Base-by-base conservation (phyloP, 2,113 vertebrate genomes). In the Solenodon paradoxus region DNA sequence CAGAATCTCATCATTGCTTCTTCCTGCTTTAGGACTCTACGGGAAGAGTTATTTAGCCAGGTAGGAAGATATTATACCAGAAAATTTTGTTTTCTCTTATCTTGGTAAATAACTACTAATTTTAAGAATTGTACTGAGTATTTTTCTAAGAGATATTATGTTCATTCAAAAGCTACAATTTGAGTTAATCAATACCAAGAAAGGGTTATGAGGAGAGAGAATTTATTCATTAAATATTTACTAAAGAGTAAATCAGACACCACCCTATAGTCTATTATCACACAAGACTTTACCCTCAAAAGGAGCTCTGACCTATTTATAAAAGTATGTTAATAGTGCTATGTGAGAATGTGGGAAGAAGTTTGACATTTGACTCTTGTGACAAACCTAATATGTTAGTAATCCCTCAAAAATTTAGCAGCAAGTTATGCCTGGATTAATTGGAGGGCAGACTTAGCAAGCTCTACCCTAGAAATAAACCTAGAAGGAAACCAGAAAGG, bases 281-380 rank as follows among this genome's bases (percentile, higher is more conserved):
- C 59, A 84, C 12, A 72, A 85, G 38, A n/a, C 7, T n/a, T 69
- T 53, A 16, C 49, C 32, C 40, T 69, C n/a, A 81, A 66, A 74
- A 28, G 66, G 3, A 82, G 11, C 75, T 51, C 51, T 63, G 40
- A 66, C 53, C 61, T 5, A 87, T 17, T 42, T 77, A 77, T 38
- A 57, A 61, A 91, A 63, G 40, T 61, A 77, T 95, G 72, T 49
- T 74, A 80, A 32, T 92, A 90, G 24, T 94, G 35, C 30, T 75
- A 63, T 30, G 51, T 40, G 26, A 61, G 16, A 53, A 81, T n/a
- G 57, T 0, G 77, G 38, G 40, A 88, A 15, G 49, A 35, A 83
- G 16, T 32, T n/a, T 88, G 79, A 78, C 61, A 71, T 68, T 72
- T 59, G 49, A 28, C 59, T 81, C 75, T 40, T 71, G 24, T 57